Base-by-base conservation (phyloP, 2,888 invertebrate genomes). In the Gasteruption jaculator region DNA sequence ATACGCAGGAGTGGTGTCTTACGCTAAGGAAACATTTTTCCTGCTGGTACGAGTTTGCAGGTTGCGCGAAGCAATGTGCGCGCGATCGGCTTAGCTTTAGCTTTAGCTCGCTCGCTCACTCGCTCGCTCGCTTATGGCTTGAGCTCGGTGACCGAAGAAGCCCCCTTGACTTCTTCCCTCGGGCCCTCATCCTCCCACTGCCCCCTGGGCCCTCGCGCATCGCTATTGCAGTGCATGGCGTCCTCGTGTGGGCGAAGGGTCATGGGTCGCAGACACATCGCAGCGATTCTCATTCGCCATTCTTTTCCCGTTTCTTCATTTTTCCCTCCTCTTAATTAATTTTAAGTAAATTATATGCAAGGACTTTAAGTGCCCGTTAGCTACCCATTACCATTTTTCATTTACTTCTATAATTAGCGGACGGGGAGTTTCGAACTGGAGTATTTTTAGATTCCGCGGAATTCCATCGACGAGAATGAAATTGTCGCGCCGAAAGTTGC, bases 171-270 rank as follows among this genome's bases (percentile, higher is more conserved):
- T n/a, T 16, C 38, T 27, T 21, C 11, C 8, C 21, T 7, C 4
- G 19, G 14, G 10, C 6, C 5, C 33, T 18, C 20, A 10, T 42
- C 52, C 56, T 54, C 53, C 52, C 56, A 49, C 54, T 60, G 52
- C 53, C 54, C 58, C 56, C 52, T 53, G 55, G 55, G 49, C 52
- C 45, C 46, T 48, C 46, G 45, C 48, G 54, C 48, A 52, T 50
- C 49, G 52, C 47, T 55, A 48, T 58, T 55, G 57, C 58, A 54
- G 56, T 53, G 57, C 63, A 60, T 61, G 59, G 58, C 64, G 61
- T 63, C 59, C 63, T 62, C 63, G 65, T 62, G 65, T 66, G 66
- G 67, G 66, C 64, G 65, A 60, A 58, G 65, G 67, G 67, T 66
- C 65, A 65, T 53, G 60, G 67, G 67, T 68, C 65, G 61, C 63